Conservation (phyloP, 2,113 vertebrate genomes). For the Opisthocomus hoazin region DNA sequence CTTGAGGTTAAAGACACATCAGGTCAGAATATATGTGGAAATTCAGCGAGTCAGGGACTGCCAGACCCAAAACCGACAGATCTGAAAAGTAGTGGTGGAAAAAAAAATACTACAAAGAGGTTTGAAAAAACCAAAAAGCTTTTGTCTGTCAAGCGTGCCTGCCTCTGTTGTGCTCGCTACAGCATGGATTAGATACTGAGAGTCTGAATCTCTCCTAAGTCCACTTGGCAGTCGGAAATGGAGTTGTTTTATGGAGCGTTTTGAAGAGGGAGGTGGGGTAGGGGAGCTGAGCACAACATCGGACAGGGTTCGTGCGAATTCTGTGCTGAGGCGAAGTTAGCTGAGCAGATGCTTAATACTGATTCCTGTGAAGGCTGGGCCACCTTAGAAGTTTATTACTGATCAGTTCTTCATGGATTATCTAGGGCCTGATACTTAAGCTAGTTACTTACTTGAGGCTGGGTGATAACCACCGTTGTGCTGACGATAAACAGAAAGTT, state of each 20-base stretch:
- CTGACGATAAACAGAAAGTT: not conserved
- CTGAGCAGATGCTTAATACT: not conserved
- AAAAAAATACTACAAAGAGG: not conserved
- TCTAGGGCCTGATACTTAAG: not conserved
- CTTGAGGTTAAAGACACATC: constrained; percentile 29
- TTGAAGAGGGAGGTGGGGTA: not conserved
- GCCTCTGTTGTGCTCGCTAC: not conserved
- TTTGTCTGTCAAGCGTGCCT: not conserved
- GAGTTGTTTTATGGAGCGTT: not conserved
- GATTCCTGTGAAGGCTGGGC: not conserved
- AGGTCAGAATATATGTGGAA: not conserved
- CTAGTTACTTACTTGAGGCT: not conserved
- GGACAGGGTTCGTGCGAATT: not conserved
- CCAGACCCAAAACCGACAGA: not conserved
- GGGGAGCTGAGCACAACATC: not conserved
- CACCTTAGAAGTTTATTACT: not conserved
- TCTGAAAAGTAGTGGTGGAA: not conserved
- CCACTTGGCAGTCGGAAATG: not conserved
- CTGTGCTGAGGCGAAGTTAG: not conserved
- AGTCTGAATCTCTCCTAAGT: not conserved
- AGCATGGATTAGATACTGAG: not conserved
- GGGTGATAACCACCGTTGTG: not conserved
- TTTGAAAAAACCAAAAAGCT: not conserved
- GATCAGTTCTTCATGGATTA: not conserved
- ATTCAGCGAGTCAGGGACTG: not conserved